These are phyloP conservation scores for Nerophis ophidion DNA, from an alignment of 2,113 vertebrate genomes.

Conservation along the genomic window DNA sequence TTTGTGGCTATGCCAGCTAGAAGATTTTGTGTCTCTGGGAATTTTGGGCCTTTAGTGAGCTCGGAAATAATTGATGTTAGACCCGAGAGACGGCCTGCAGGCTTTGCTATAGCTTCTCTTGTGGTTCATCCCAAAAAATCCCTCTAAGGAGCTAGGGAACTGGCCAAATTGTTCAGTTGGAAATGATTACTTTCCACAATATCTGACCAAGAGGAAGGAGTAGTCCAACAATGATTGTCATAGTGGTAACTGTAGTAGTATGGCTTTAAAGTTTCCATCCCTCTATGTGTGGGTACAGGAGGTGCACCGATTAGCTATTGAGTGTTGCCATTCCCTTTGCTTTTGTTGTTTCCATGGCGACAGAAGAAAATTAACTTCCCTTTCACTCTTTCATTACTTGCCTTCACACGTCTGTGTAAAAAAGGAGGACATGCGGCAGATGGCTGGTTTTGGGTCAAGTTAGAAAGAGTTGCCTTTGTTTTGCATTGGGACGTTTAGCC, in stretches of 20 bases:
- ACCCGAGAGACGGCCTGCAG: too few species aligned
- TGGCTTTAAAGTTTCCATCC: too few species aligned
- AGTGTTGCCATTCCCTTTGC: slow-evolving; percentile 9
- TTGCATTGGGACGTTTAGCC: too few species aligned
- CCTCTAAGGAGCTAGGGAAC: too few species aligned
- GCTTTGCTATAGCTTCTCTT: too few species aligned
- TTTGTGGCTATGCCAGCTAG: not conserved
- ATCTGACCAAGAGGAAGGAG: not conserved
- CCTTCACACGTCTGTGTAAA: not conserved
- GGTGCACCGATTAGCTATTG: not conserved
- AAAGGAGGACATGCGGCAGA: not conserved
- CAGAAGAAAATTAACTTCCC: slow-evolving; percentile 7
- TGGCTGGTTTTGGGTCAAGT: not conserved
- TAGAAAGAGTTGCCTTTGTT: not conserved
- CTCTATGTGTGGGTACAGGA: too few species aligned
- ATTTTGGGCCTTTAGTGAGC: too few species aligned
- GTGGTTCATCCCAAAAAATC: too few species aligned
- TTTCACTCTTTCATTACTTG: slow-evolving; percentile 10
- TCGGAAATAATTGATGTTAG: too few species aligned
- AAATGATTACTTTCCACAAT: not conserved
- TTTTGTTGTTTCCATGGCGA: slow-evolving; percentile 37
- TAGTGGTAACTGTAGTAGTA: too few species aligned
- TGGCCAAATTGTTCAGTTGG: not conserved
- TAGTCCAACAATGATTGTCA: too few species aligned
- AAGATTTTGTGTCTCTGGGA: too few species aligned